These are phyloP conservation scores for Cydia strobilella DNA, from an alignment of 1,140 invertebrate species.

Conservation along the genomic window DNA sequence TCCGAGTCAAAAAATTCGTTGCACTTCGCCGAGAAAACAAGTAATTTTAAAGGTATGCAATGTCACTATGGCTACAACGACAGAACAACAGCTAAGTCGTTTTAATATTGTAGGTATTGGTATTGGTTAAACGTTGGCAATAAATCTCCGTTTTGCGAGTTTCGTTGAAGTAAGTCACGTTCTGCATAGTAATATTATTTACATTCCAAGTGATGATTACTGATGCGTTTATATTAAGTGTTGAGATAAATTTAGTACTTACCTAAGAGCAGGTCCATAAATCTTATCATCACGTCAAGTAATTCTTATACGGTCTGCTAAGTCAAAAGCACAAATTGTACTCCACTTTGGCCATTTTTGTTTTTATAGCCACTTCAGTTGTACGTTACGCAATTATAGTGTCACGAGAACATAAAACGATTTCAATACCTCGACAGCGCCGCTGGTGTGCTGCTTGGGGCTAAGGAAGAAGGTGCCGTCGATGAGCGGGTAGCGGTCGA, in stretches of 20 bases:
- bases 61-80: neutral
- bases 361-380: too few species aligned
- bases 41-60: neutral
- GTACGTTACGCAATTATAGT: too few species aligned
- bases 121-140: constrained; percentile 9
- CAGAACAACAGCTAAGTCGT: neutral
- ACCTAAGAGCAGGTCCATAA: neutral
- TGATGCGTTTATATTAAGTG: constrained; percentile 9
- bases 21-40: neutral
- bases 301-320: neutral
- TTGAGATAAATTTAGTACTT: neutral
- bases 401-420: too few species aligned
- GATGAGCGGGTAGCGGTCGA: constrained; percentile 97
- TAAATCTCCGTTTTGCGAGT: constrained; percentile 18
- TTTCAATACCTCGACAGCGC: constrained; percentile 86
- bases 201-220: constrained; percentile 20
- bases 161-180: constrained; percentile 17
- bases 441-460: constrained; percentile 91
- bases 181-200: constrained; percentile 21
- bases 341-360: too few species aligned
- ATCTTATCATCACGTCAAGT: neutral
- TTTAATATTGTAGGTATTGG: neutral
- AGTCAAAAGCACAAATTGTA: neutral
- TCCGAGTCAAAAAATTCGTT: constrained; percentile 1
- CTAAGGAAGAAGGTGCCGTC: constrained; percentile 99